These are phyloP conservation scores for Argynnis bischoffii DNA, from an alignment of 2,888 invertebrate genomes.

Conservation along the genomic window DNA sequence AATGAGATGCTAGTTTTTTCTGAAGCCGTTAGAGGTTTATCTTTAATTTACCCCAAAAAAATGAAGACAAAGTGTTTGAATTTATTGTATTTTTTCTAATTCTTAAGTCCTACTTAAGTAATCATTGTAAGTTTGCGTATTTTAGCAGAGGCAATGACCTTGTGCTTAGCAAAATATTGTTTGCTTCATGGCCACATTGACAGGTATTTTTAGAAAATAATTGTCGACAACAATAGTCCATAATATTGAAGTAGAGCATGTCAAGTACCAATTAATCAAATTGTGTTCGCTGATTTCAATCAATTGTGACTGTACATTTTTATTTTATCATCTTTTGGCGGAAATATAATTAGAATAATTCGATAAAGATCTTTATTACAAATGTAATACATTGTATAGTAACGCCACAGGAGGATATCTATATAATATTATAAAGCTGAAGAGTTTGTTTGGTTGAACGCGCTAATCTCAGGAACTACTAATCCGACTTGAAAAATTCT, in stretches of 20 bases:
- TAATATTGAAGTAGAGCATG: constrained; percentile 43
- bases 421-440: too few species aligned
- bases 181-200: constrained; percentile 28
- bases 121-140: constrained; percentile 55
- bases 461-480: too few species aligned
- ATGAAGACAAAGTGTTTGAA: too few species aligned
- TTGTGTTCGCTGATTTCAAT: constrained; percentile 35
- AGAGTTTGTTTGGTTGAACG: too few species aligned
- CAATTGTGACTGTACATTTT: constrained; percentile 6
- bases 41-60: too few species aligned
- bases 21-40: too few species aligned
- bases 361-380: too few species aligned
- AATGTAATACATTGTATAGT: too few species aligned
- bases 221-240: constrained; percentile 41
- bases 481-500: too few species aligned
- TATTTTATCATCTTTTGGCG: constrained; percentile 12
- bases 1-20: too few species aligned
- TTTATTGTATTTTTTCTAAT: background rate
- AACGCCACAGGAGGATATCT: too few species aligned
- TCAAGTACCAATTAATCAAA: constrained; percentile 42
- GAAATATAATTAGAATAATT: too few species aligned
- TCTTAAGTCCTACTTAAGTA: constrained; percentile 34
- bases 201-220: constrained; percentile 39
- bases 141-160: constrained; percentile 58
- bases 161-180: constrained; percentile 47